Conservation (phyloP, 2,113 vertebrate species). For the Ciconia stormi region DNA sequence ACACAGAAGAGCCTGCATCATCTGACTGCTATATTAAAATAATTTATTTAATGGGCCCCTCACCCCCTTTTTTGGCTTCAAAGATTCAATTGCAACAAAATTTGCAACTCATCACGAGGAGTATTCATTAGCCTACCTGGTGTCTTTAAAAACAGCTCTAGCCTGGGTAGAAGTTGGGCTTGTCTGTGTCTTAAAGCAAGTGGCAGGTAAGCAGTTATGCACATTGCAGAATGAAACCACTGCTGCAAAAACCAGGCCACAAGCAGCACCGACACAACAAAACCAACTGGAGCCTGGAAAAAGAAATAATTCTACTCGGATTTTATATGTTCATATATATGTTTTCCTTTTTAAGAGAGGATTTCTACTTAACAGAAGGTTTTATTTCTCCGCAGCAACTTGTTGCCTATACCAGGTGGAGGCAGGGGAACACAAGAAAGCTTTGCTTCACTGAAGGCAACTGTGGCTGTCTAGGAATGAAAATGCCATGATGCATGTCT, state of each 20-base stretch:
- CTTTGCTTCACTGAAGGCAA: background rate
- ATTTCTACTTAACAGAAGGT: background rate
- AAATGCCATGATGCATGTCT: background rate
- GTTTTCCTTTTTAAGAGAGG: background rate
- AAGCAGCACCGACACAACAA: background rate
- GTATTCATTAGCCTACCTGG: conserved; percentile 34
- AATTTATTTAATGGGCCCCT: conserved; percentile 60
- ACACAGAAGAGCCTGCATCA: conserved; percentile 20
- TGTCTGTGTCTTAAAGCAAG: background rate
- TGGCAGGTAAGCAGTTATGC: background rate
- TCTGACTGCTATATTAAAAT: conserved; percentile 64
- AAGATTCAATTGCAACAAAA: conserved; percentile 70
- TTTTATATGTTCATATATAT: background rate
- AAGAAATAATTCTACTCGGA: background rate
- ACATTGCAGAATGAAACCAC: background rate
- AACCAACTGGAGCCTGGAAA: background rate
- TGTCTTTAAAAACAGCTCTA: conserved; percentile 39
- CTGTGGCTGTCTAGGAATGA: background rate
- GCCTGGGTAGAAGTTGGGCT: background rate
- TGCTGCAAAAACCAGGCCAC: background rate
- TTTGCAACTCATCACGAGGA: conserved; percentile 36
- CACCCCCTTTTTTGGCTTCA: conserved; percentile 31
- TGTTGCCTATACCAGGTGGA: background rate
- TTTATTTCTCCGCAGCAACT: conserved; percentile 7
- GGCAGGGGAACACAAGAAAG: background rate